phyloP scores from a whole-genome alignment of 2,797 vertebrate genomes.

The Sitta carolinensis region DNA sequence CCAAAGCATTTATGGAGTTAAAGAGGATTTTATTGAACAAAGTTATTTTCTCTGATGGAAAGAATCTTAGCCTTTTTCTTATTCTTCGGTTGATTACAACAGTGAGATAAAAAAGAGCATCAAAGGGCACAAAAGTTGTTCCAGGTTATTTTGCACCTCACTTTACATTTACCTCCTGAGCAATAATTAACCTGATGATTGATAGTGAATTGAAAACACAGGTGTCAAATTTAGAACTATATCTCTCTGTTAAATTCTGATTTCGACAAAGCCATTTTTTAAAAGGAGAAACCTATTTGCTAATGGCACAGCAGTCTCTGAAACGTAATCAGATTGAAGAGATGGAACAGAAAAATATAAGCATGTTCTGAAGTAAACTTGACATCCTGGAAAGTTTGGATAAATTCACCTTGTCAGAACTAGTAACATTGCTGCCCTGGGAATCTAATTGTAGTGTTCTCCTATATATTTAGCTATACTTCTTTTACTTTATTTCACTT shows the following conservation, averaged over 20 bases:
- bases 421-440: background rate
- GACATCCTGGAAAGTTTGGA: background rate
- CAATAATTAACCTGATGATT: background rate
- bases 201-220: background rate
- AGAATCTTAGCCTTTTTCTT: background rate
- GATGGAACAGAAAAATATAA: background rate
- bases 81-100: background rate
- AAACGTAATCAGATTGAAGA: constrained; percentile 1
- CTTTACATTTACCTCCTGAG: background rate
- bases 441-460: constrained; percentile 8
- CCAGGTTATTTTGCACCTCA: background rate
- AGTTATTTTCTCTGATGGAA: background rate
- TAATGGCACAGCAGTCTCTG: background rate
- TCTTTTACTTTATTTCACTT: background rate
- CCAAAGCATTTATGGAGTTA: background rate
- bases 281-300: background rate
- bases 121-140: background rate
- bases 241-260: background rate
- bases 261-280: background rate
- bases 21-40: background rate
- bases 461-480: background rate
- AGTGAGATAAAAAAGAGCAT: background rate
- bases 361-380: background rate
- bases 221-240: background rate
- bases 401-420: background rate